These are phyloP conservation scores for Rhaphigaster nebulosa DNA, from an alignment of 2,888 invertebrate genomes.

Conservation along the genomic window DNA sequence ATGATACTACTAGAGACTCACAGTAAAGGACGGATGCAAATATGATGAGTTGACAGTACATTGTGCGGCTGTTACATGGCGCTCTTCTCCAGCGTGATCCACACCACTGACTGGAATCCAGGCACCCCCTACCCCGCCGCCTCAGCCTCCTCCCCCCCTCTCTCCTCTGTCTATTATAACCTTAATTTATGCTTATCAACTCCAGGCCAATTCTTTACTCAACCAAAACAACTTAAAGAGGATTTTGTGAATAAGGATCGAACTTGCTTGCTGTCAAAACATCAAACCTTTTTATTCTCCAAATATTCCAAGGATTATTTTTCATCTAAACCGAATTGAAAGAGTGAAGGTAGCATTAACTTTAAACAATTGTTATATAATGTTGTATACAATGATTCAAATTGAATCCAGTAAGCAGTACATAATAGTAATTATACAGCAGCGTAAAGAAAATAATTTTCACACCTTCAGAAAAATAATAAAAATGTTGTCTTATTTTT, in stretches of 20 bases:
- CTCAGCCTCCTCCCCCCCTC: slow-evolving; percentile 1
- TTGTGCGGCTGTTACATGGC: slow-evolving; percentile 46
- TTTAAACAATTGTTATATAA: no score
- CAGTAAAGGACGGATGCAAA: slow-evolving; percentile 45
- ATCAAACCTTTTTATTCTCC: neutral
- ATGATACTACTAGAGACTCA: neutral
- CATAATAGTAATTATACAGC: no score
- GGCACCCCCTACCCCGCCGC: slow-evolving; percentile 35
- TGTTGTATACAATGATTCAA: no score
- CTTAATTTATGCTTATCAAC: slow-evolving; percentile 38
- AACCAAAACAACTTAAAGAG: neutral
- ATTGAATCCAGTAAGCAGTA: no score
- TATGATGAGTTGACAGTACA: slow-evolving; percentile 15
- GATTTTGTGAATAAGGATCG: neutral
- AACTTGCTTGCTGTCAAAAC: neutral
- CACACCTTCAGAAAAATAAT: no score
- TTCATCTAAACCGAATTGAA: no score
- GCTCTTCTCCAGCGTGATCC: slow-evolving; percentile 35
- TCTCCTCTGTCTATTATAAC: slow-evolving; percentile 14
- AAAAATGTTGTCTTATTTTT: no score
- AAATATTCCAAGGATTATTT: neutral
- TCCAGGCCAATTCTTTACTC: slow-evolving; percentile 2
- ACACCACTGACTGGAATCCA: slow-evolving; percentile 48
- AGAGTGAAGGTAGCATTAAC: no score
- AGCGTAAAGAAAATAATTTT: no score